Base-by-base conservation (phyloP, 2,797 vertebrate species). In the Danio albolineatus region DNA sequence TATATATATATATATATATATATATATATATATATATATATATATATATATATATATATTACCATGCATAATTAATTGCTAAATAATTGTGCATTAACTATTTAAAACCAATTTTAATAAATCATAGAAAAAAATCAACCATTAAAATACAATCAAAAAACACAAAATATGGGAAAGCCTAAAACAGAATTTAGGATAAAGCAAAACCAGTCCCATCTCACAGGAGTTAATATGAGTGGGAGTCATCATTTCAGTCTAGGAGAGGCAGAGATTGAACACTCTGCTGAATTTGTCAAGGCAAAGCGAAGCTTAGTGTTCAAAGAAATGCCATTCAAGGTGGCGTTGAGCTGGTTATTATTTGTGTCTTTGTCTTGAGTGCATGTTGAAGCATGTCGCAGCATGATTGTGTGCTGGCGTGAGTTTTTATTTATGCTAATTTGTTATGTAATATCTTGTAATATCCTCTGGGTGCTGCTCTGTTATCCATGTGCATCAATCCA, bases 391-490 rank as follows among this genome's bases (percentile, higher is more conserved):
- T 0, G 12, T 46, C 70, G 57, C 39, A 0, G 51, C 67, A 21
- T 7, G 9, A 17, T 46, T 4, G 28, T 7, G 10, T 14, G 49
- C 36, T 28, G 51, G 8, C 2, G 7, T 43, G 39, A 57, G 53
- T 43, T 57, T 57, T 46, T 19, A 9, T 13, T 59, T 8, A 9
- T 10, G 53, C 8, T 57, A 28, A 46, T 59, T 44, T 72, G 16
- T 69, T 53, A 70, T 53, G 48, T 70, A 17, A 70, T 70, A 36
- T 49, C 36, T 28, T 70, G 48, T 53, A 39, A 70, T 7, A 39
- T 53, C 28, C 14, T 12, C 66, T 53, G 66, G 48, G 46, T 53
- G 66, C 28, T 38, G 14, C 66, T 70, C 48, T 10, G 28, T 53
- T 39, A 17, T 70, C 28, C 28, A 12, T 38, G 48, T 70, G 28